Conservation (phyloP, 2,888 invertebrate genomes). For the Taphrorychus bicolor region DNA sequence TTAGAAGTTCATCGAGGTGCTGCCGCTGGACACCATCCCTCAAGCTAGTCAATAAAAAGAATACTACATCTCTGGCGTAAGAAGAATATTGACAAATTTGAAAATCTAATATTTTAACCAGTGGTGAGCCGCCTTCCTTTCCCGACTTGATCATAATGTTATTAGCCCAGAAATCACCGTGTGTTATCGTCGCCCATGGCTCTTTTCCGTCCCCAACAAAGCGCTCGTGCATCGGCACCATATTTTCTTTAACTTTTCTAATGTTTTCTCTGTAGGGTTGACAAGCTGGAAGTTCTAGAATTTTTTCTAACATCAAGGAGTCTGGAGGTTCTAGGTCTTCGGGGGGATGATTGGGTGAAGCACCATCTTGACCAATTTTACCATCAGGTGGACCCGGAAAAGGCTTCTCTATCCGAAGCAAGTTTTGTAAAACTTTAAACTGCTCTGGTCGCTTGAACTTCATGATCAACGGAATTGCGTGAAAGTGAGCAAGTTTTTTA, state of each 20-base stretch:
- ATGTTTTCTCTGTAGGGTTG: constrained; percentile 2
- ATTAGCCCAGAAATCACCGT: constrained; percentile 29
- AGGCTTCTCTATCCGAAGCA: neutral
- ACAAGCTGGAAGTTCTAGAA: neutral
- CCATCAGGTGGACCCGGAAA: neutral
- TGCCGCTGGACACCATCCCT: constrained; percentile 5
- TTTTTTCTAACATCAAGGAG: neutral
- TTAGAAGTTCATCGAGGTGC: constrained; percentile 25
- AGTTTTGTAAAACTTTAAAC: neutral
- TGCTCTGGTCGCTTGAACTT: constrained; percentile 24
- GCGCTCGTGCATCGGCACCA: neutral
- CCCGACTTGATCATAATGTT: constrained; percentile 17
- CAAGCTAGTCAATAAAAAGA: constrained; percentile 25
- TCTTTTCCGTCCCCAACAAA: neutral
- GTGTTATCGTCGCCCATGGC: constrained; percentile 20
- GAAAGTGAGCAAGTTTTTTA: constrained; percentile 23
- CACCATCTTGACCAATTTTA: neutral
- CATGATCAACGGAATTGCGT: constrained; percentile 28
- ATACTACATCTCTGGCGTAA: constrained; percentile 18
- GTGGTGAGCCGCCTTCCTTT: neutral
- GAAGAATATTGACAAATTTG: constrained; percentile 21
- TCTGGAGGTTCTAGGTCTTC: neutral
- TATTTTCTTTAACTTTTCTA: neutral
- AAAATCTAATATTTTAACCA: constrained; percentile 21
- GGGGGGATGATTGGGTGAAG: neutral